These are phyloP conservation scores for Plutella xylostella DNA, from an alignment of 2,888 invertebrate species.

Conservation along the genomic window DNA sequence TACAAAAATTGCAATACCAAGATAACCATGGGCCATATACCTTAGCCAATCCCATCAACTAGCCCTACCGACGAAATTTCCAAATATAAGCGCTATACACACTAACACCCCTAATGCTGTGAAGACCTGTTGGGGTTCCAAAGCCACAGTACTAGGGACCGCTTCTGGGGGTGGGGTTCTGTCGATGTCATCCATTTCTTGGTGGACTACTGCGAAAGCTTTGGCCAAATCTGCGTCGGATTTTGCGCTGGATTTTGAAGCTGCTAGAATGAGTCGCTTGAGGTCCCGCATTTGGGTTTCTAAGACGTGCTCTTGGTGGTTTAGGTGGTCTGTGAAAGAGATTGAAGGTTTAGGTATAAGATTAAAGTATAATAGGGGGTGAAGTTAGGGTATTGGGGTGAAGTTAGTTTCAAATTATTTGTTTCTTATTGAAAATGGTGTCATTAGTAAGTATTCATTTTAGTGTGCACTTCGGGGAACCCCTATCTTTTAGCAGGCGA, in stretches of 20 bases:
- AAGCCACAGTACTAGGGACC: conserved; percentile 20
- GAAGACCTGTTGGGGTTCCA: conserved; percentile 45
- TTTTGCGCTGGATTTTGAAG: conserved; percentile 45
- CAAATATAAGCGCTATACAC: conserved; percentile 44
- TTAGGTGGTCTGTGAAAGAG: conserved; percentile 45
- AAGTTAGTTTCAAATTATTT: background rate
- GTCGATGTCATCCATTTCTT: conserved; percentile 46
- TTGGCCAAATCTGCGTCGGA: conserved; percentile 53
- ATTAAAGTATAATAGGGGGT: background rate
- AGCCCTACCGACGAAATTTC: conserved; percentile 44
- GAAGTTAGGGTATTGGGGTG: background rate
- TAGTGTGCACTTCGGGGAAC: no score
- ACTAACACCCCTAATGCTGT: conserved; percentile 45
- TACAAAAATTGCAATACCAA: no score
- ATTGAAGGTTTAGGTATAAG: background rate
- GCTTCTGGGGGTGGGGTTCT: conserved; percentile 24
- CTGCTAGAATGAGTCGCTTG: conserved; percentile 38
- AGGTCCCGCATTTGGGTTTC: conserved; percentile 45
- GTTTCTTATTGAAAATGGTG: no score
- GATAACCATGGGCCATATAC: no score
- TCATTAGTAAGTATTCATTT: no score
- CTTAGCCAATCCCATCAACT: conserved; percentile 46
- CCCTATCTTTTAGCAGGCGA: no score
- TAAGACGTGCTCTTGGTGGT: conserved; percentile 43
- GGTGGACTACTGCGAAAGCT: conserved; percentile 47